Base-by-base conservation (phyloP, 2,888 invertebrate species). In the Drosophila fungiperda region DNA sequence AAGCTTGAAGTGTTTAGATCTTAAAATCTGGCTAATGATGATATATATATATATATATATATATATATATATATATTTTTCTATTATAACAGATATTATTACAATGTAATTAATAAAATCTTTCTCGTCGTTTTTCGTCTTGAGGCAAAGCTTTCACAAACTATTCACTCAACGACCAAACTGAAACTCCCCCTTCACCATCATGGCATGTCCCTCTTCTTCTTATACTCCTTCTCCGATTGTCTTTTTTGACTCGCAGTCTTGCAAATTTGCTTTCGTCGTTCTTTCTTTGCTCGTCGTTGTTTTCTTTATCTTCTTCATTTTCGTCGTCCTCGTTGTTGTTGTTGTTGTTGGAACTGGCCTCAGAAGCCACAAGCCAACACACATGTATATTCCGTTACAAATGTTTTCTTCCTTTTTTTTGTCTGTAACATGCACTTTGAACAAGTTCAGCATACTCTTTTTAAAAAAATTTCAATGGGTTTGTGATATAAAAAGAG, bases 131-230 rank as follows among this genome's bases (percentile, higher is more conserved):
- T 38, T 17, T 17, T 8, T 38, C 17, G 0, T 17, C 17, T 38
- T 8, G 17, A 38, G 38, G 8, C 0, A 38, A 3, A 38, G 0
- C 17, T 38, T 15, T 38, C 3, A 17, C 3, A 8, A 17, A 0
- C 17, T 17, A 0, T 17, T 38, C 3, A 3, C 17, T 38, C 38
- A 38, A 38, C 3, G 8, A 17, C 17, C 0, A 4, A 38, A 38
- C 38, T 17, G 8, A 8, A 17, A 17, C 17, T 17, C 3, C 38
- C 17, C 17, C 38, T 3, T 17, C 8, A 17, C 15, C 17, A 36
- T 36, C 8, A 36, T 36, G 1, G 17, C 17, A 17, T 38, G 38
- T 29, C 5, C 29, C 29, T 29, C 29, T 29, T 29, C 29, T 29
- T 29, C 5, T 3, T 8, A 17, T 2, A 8, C 38, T 17, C 17